These are phyloP conservation scores for Dendroctonus valens DNA, from an alignment of 1,140 invertebrate genomes.

Conservation along the genomic window DNA sequence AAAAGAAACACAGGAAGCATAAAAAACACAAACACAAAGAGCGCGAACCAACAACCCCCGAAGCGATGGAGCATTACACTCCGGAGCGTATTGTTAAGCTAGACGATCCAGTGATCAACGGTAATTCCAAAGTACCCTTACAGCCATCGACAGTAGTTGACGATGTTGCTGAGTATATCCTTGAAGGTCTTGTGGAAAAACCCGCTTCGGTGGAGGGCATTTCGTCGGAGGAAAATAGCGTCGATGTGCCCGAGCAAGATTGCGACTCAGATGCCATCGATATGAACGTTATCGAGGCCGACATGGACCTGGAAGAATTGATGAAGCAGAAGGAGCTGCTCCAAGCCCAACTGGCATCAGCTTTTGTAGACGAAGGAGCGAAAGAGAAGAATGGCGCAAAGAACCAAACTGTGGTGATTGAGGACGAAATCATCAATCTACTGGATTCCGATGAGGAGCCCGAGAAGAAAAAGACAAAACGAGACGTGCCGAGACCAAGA, in stretches of 20 bases:
- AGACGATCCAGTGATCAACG: constrained; percentile 20
- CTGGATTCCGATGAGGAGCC: constrained; percentile 48
- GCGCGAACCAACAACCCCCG: constrained; percentile 31
- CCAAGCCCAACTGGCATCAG: constrained; percentile 62
- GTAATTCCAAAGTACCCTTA: constrained; percentile 20
- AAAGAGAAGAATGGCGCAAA: constrained; percentile 26
- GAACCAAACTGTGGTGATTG: constrained; percentile 22
- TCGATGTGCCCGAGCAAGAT: constrained; percentile 66
- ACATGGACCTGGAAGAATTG: constrained; percentile 82
- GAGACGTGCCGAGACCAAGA: not conserved
- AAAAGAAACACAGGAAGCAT: constrained; percentile 49
- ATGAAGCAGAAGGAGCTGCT: constrained; percentile 82
- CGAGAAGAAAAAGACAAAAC: constrained; percentile 42
- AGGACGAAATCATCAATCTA: constrained; percentile 48
- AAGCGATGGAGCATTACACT: constrained; percentile 47
- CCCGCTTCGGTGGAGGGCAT: constrained; percentile 58
- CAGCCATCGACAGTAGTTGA: constrained; percentile 21
- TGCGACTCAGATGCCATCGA: constrained; percentile 71
- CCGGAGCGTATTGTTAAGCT: constrained; percentile 41
- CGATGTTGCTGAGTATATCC: constrained; percentile 43
- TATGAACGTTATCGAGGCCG: constrained; percentile 75
- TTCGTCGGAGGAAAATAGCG: constrained; percentile 61
- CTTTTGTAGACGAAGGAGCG: constrained; percentile 33
- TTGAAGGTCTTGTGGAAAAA: constrained; percentile 37
- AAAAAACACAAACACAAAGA: constrained; percentile 47